Evolutionary conservation across 2,797 vertebrate species (phyloP).

Genomic region (Anolis apletophallus): DNA sequence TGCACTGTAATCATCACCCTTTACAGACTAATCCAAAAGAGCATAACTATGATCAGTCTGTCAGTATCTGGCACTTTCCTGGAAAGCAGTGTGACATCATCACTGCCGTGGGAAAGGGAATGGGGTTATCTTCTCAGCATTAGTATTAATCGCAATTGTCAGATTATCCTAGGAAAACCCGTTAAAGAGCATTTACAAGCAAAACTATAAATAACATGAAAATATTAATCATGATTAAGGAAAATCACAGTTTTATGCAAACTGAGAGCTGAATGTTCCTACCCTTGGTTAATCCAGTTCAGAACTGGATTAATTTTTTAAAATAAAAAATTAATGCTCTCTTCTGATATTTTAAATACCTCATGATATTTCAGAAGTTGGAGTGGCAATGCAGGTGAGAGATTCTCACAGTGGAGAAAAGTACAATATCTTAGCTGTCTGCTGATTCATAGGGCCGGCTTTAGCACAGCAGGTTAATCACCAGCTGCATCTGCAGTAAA

Average conservation of each 20-base stretch:
- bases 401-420: not conserved
- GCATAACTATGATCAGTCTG: slow-evolving; percentile 8
- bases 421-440: not conserved
- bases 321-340: slow-evolving; percentile 36
- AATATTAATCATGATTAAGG: slow-evolving; percentile 65
- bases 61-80: not conserved
- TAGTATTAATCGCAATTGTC: slow-evolving; percentile 42
- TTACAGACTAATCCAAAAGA: slow-evolving; percentile 34
- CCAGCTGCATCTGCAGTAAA: too few relatives aligned
- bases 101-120: not conserved
- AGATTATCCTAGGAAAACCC: slow-evolving; percentile 44
- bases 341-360: slow-evolving; percentile 45
- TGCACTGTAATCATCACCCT: slow-evolving; percentile 44
- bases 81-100: not conserved
- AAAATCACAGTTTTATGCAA: slow-evolving; percentile 59
- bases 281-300: slow-evolving; percentile 48
- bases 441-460: not conserved
- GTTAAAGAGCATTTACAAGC: slow-evolving; percentile 57
- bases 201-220: slow-evolving; percentile 63
- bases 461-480: too few relatives aligned
- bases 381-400: not conserved
- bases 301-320: slow-evolving; percentile 43
- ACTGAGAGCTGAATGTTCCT: slow-evolving; percentile 43
- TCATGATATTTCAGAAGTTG: slow-evolving; percentile 40
- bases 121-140: slow-evolving; percentile 20